phyloP scores from a whole-genome alignment of 2,113 vertebrate genomes.

The Alectura lathami region DNA sequence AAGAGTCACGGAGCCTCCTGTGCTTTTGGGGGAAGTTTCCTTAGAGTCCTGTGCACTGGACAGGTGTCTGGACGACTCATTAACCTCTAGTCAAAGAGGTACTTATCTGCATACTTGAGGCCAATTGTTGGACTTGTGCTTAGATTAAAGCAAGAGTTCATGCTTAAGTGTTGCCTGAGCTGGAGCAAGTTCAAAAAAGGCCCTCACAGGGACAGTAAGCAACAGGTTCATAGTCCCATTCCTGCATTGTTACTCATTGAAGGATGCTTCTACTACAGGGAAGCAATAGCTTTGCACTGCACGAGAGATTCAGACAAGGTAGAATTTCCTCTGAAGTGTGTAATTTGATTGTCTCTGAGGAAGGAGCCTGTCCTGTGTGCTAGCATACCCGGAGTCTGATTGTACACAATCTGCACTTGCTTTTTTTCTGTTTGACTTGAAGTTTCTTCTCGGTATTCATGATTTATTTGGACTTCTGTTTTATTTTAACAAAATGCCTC shows the following conservation, averaged over 20 bases:
- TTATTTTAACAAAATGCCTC: background rate
- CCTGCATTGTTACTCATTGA: background rate
- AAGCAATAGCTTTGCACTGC: background rate
- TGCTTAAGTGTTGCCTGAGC: background rate
- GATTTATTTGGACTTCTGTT: slow-evolving; percentile 6
- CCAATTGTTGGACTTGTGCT: background rate
- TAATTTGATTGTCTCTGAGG: background rate
- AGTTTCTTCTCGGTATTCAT: background rate
- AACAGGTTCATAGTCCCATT: background rate
- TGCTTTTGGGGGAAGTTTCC: background rate
- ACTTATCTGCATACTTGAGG: background rate
- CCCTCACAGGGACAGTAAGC: background rate
- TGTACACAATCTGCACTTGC: background rate
- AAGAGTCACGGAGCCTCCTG: background rate
- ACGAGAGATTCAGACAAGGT: background rate
- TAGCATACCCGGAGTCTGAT: background rate
- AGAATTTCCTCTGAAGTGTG: background rate
- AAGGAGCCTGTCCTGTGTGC: background rate
- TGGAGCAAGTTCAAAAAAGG: background rate
- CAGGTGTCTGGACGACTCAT: background rate
- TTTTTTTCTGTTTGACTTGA: background rate
- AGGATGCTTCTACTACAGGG: background rate
- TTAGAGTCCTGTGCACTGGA: background rate
- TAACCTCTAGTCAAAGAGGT: background rate
- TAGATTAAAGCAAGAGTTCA: background rate